Base-by-base conservation (phyloP, 1,140 invertebrate genomes). In the Coenobita brevimanus region DNA sequence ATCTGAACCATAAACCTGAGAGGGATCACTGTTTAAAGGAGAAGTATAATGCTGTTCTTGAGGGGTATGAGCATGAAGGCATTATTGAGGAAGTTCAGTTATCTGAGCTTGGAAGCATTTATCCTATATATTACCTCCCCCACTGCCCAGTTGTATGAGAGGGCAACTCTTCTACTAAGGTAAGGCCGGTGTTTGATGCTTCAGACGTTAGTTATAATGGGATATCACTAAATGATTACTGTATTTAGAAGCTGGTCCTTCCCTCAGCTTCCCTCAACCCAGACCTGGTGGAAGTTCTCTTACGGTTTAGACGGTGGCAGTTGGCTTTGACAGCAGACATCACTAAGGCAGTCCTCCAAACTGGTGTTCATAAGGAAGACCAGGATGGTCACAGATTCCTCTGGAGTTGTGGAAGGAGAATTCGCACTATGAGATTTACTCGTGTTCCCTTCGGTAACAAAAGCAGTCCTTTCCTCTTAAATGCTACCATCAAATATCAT, bases 171-270 rank as follows among this genome's bases (percentile, higher is more conserved):
- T 80, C 50, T 46, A 80, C 78, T 36, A 80, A 80, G 36, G 54
- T 80, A 17, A 80, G 78, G 24, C 43, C 78, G 36, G 24, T 80
- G 2, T 80, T 62, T 80, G 4, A 80, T 80, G 78, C 30, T 30
- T 80, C 78, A 30, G 78, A 24, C 10, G 50, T 46, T 30, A 60
- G 78, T 36, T 80, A 80, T 62, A 80, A 80, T 80, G 78, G 54
- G n/a, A 62, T 80, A 10, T 80, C 78, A 30, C 36, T 80, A 36
- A 80, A 80, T 80, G 21, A 60, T 36, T 80, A n/a, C n/a, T n/a
- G n/a, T 76, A 41, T 43, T 92, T 91, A 84, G 15, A 82, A 91
- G 91, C 33, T 30, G 64, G 38, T 62, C 76, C n/a, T n/a, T n/a
- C n/a, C n/a, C n/a, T n/a, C n/a, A n/a, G n/a, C 17, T 67, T 71